Evolutionary conservation across 2,113 vertebrate species (phyloP).

Genomic region (Trichomycterus rosablanca): DNA sequence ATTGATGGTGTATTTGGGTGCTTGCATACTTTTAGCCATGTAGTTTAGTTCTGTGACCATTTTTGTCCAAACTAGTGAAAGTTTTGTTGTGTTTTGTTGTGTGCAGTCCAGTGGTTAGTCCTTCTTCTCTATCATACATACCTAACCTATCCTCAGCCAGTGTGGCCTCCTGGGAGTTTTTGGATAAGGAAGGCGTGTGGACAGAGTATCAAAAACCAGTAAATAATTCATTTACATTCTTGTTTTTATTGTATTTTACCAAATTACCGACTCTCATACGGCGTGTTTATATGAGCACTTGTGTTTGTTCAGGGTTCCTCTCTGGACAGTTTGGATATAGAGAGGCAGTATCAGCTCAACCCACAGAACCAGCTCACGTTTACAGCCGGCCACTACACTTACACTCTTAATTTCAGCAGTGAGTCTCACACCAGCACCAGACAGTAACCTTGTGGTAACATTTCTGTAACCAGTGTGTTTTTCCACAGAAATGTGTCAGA

Average conservation of each 20-base stretch:
- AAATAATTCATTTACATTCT: conserved; percentile 21
- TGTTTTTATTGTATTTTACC: no score
- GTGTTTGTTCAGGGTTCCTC: background rate
- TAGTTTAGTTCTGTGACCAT: no score
- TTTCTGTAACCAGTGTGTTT: background rate
- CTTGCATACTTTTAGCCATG: no score
- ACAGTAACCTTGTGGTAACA: background rate
- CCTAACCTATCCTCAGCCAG: conserved; percentile 5
- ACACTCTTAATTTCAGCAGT: background rate
- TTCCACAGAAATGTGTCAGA: background rate
- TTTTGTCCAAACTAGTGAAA: no score
- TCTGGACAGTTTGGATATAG: background rate
- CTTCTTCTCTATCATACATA: conserved; percentile 8
- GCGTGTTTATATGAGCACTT: background rate
- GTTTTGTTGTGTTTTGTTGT: background rate
- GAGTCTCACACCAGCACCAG: background rate
- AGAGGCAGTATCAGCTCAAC: background rate
- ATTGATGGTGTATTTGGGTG: no score
- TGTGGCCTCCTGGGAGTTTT: conserved; percentile 56
- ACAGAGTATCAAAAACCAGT: conserved; percentile 57
- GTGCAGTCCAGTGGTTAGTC: background rate
- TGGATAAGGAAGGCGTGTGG: conserved; percentile 55
- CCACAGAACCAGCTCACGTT: background rate
- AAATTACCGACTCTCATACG: no score
- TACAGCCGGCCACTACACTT: background rate